Conservation (phyloP, 2,797 vertebrate genomes). For the Halcyon smyrnensis region DNA sequence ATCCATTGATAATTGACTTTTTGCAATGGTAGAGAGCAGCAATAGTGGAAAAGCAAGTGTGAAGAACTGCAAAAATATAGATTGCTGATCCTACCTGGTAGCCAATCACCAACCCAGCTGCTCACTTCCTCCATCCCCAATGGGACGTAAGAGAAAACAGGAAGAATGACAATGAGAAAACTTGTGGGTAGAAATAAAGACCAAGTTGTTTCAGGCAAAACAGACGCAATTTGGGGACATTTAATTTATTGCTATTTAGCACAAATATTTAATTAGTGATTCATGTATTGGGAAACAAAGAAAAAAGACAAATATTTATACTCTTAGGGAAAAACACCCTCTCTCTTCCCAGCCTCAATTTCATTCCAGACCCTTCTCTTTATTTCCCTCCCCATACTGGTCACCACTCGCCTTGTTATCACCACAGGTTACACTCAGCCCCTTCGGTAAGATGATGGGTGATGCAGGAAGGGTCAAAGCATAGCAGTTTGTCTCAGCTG, state of each 20-base stretch:
- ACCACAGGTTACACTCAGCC: not conserved
- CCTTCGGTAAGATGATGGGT: not conserved
- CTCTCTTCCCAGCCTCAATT: not conserved
- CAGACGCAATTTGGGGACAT: not conserved
- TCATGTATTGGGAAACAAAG: not conserved
- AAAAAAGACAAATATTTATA: not conserved
- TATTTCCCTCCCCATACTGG: not conserved
- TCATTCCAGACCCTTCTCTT: not conserved
- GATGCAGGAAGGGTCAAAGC: not conserved
- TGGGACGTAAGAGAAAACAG: rapidly evolving
- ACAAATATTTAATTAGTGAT: not conserved
- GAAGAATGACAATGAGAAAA: not conserved
- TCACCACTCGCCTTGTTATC: not conserved
- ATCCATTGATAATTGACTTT: not conserved
- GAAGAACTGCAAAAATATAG: not conserved
- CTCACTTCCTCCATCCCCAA: not conserved
- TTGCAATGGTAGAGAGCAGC: not conserved
- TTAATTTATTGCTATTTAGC: not conserved
- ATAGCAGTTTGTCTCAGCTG: not conserved
- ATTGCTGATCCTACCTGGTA: not conserved
- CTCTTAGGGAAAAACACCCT: not conserved
- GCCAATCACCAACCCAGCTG: not conserved
- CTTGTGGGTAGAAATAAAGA: not conserved
- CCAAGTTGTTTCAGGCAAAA: too few species aligned
- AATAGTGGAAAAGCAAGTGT: not conserved